Base-by-base conservation (phyloP, 2,888 invertebrate species). In the Rhagophthalmus giganteus region DNA sequence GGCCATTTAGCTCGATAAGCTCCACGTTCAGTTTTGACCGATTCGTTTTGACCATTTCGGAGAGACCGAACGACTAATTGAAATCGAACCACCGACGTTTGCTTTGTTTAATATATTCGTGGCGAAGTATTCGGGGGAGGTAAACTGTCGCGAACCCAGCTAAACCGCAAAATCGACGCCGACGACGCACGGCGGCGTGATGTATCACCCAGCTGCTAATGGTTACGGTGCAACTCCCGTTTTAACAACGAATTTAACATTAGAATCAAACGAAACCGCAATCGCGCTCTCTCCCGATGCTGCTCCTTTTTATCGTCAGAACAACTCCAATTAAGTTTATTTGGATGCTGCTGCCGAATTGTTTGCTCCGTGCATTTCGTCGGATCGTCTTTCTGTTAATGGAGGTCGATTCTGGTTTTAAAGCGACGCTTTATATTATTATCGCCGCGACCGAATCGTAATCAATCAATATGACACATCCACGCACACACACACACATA, bases 401-500 rank as follows among this genome's bases (percentile, higher is more conserved):
- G n/a, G n/a, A n/a, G 20, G 7, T 3, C 20, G 7, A 20, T 20
- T 20, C 7, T 20, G 3, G 3, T 20, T 46, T 38, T 38, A 37
- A 37, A 30, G 16, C 9, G 25, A 11, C 10, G 25, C 33, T 9
- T 28, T 30, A 24, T 31, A 34, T 30, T 31, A 34, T 45, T 45
- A 45, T 45, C 45, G 24, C 13, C 9, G 37, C 37, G 20, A 37
- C 39, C 28, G 47, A 27, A 34, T 33, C 33, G 28, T 50, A 50
- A 50, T 50, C 50, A 42, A 50, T 50, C 50, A 50, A 50, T 50
- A 39, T 50, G 50, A 44, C 50, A 50, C 44, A 44, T 38, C 32
- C 33, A 39, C 39, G 47, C 38, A 28, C 33, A 47, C 33, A 38
- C 39, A 40, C 38, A 28, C 33, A 47, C 33, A 38, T 32, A 47